Conservation (phyloP, 2,797 vertebrate genomes). For the Eulemur albifrons region DNA sequence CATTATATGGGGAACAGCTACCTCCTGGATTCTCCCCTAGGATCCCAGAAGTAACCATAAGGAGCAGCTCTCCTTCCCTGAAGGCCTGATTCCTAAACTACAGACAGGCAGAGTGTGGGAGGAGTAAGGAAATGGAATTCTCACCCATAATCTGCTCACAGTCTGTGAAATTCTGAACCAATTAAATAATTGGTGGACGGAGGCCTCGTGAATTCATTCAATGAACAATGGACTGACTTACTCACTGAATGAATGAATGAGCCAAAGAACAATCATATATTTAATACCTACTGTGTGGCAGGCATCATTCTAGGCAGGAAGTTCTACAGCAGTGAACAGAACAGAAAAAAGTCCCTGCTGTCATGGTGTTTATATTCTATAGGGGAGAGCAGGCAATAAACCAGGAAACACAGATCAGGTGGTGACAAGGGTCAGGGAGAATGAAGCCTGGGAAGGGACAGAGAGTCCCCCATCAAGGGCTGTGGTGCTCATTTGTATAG, state of each 20-base stretch:
- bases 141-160: neutral
- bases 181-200: neutral
- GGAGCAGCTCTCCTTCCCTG: neutral
- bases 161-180: conserved; percentile 7
- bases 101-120: neutral
- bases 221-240: neutral
- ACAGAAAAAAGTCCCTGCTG: neutral
- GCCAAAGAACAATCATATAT: neutral
- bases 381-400: neutral
- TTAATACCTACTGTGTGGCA: neutral
- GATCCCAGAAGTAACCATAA: neutral
- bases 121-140: neutral
- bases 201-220: neutral
- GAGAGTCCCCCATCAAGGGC: neutral
- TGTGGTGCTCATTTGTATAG: neutral
- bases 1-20: neutral
- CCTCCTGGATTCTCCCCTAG: neutral
- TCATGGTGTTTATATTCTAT: neutral
- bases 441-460: neutral
- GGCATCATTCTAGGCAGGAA: neutral
- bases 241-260: neutral
- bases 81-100: neutral
- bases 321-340: neutral
- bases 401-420: neutral
- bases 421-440: neutral